These are phyloP conservation scores for Panulirus ornatus DNA, from an alignment of 1,140 invertebrate species.

Conservation along the genomic window DNA sequence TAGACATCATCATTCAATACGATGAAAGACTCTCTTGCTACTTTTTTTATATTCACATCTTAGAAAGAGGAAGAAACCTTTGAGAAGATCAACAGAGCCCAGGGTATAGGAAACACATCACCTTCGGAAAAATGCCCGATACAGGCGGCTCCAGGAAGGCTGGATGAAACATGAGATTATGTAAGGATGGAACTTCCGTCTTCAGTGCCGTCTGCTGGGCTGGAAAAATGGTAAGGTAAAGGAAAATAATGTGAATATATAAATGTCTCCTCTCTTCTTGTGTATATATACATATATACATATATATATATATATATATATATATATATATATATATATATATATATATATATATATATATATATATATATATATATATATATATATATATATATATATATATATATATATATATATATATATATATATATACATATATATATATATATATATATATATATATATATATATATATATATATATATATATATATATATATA, in stretches of 20 bases:
- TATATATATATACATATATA: constrained; percentile 48
- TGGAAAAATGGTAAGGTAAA: background rate
- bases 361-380: constrained; percentile 34
- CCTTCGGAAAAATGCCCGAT: background rate
- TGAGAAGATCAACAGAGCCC: background rate
- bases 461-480: constrained; percentile 48
- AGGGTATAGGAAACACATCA: background rate
- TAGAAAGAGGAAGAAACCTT: background rate
- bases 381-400: constrained; percentile 42
- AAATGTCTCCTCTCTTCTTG: background rate
- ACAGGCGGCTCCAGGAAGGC: background rate
- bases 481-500: constrained; percentile 50
- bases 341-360: constrained; percentile 41
- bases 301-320: background rate
- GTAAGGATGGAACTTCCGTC: background rate
- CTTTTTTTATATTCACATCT: background rate
- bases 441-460: constrained; percentile 46
- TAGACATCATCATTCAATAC: background rate
- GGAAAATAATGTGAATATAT: background rate
- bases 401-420: constrained; percentile 52
- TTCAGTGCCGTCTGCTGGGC: background rate
- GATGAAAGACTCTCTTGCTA: background rate
- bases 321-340: constrained; percentile 41
- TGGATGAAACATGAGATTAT: background rate
- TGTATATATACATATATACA: background rate